A percentile compares a stretch with the other conserved stretches of the same genome.
These are phyloP conservation scores for Potamarius usumacintae DNA, from an alignment of 2,113 vertebrate genomes.

Conservation along the genomic window DNA sequence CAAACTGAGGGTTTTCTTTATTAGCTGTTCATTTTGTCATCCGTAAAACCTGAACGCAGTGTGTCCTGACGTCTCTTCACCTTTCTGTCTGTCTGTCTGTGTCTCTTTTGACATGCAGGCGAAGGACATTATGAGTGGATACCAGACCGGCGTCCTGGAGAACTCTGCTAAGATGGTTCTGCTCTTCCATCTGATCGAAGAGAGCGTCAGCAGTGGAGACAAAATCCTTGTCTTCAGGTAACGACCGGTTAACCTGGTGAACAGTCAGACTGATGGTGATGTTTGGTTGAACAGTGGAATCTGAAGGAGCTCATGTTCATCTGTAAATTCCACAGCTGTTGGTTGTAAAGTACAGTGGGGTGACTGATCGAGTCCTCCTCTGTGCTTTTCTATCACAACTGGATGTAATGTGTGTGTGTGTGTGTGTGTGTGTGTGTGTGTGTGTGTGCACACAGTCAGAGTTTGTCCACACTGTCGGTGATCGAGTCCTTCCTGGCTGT, in stretches of 20 bases:
- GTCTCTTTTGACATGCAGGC: conserved; percentile 73
- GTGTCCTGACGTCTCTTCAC: background rate
- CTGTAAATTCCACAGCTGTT: background rate
- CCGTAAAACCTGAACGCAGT: background rate
- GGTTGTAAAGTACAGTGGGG: background rate
- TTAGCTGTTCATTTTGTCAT: background rate
- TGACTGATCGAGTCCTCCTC: background rate
- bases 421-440: conserved; percentile 10
- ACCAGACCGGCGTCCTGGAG: conserved; percentile 87
- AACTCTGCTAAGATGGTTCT: conserved; percentile 97
- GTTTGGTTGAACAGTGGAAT: background rate
- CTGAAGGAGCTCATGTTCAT: background rate
- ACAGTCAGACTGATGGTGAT: background rate
- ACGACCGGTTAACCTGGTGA: conserved; percentile 25
- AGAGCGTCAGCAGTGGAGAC: conserved; percentile 87
- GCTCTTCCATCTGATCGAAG: conserved; percentile 95
- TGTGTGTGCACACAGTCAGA: conserved; percentile 79
- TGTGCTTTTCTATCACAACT: background rate
- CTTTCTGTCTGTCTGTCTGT: background rate
- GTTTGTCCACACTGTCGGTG: conserved; percentile 93
- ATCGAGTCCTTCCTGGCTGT: conserved; percentile 95
- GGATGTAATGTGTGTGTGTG: background rate
- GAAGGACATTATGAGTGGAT: conserved; percentile 90
- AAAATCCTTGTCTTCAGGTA: conserved; percentile 98
- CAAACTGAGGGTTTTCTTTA: background rate